Percentiles rank a stretch among this genome's conserved stretches.
These are phyloP conservation scores for Corythornis madagascariensis DNA, from an alignment of 2,113 vertebrate genomes.

Conservation along the genomic window DNA sequence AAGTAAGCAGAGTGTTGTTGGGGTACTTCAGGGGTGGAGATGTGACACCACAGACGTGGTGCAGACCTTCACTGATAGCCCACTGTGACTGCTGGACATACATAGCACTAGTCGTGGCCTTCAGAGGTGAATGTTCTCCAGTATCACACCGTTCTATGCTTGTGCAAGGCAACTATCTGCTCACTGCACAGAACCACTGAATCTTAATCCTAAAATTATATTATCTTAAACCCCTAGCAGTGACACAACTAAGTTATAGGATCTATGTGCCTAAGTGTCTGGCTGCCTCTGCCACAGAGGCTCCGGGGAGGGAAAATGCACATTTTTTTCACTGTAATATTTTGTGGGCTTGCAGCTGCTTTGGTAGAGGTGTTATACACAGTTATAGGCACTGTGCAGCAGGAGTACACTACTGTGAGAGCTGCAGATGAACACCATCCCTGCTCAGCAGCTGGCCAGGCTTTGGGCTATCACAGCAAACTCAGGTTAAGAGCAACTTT, in stretches of 20 bases:
- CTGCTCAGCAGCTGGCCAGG: not conserved
- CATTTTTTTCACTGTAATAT: not conserved
- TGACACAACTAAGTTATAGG: no score
- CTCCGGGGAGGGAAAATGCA: not conserved
- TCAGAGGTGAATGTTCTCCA: not conserved
- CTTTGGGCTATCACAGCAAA: not conserved
- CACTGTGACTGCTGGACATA: not conserved
- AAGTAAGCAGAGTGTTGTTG: not conserved
- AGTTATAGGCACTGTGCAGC: not conserved
- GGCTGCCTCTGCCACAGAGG: not conserved
- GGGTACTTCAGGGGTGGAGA: not conserved
- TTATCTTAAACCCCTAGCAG: no score
- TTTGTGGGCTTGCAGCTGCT: accelerated
- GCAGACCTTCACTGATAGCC: not conserved
- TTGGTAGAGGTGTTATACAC: not conserved
- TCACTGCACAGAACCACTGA: accelerated
- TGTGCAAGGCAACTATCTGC: accelerated
- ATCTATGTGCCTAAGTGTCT: not conserved
- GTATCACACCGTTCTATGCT: accelerated
- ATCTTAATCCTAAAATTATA: not conserved
- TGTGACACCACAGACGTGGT: accelerated
- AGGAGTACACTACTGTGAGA: not conserved
- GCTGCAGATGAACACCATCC: not conserved
- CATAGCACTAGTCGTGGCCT: accelerated
- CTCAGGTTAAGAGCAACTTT: not conserved